Evolutionary conservation across 2,113 vertebrate genomes (phyloP).

Genomic region (Apodemus speciosus): DNA sequence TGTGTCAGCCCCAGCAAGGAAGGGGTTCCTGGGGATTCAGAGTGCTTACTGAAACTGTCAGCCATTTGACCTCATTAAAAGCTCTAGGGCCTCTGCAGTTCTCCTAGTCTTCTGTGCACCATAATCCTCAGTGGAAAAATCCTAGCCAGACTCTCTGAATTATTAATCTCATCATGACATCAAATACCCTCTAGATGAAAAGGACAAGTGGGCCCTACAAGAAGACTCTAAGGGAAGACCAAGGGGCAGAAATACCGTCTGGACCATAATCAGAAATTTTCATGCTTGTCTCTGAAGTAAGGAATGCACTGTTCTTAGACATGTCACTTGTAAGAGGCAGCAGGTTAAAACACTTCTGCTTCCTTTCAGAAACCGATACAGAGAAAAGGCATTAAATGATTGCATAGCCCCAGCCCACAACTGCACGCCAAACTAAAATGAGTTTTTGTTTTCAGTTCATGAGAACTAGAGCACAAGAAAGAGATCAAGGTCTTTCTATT

Average conservation of each 20-base stretch:
- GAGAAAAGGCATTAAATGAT: background rate
- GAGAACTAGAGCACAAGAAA: conserved; percentile 24
- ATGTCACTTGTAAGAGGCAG: background rate
- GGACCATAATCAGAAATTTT: conserved; percentile 8
- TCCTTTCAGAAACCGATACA: background rate
- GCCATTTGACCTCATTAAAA: conserved; percentile 49
- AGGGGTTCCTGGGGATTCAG: conserved; percentile 24
- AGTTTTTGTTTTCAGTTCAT: conserved; percentile 48
- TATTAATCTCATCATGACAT: conserved; percentile 69
- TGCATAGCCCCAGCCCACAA: background rate
- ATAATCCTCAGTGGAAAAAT: conserved; percentile 60
- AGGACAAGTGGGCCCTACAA: background rate
- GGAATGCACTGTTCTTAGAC: background rate
- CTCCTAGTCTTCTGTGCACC: conserved; percentile 10
- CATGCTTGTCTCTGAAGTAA: background rate
- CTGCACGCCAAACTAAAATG: background rate
- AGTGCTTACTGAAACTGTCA: background rate
- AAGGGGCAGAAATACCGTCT: background rate
- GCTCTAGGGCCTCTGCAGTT: background rate
- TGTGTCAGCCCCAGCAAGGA: background rate
- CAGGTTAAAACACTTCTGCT: background rate
- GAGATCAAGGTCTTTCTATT: conserved; percentile 33
- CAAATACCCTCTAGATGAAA: conserved; percentile 55
- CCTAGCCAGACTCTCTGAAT: conserved; percentile 67
- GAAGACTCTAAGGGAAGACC: conserved; percentile 6